Base-by-base conservation (phyloP, 2,113 vertebrate species). In the Loxodonta africana region DNA sequence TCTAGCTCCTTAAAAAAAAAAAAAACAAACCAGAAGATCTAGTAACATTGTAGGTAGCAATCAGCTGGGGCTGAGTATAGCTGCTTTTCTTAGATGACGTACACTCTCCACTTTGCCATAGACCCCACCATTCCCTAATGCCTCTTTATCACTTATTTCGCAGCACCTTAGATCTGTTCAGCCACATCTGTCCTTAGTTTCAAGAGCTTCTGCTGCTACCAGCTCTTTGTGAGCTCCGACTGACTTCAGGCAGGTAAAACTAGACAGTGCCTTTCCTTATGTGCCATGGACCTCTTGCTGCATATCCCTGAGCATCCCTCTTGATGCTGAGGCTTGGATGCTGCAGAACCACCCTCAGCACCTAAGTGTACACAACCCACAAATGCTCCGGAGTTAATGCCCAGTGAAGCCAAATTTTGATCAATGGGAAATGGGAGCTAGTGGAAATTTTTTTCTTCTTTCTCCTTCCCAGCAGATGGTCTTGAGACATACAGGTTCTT, bases 401-500 rank as follows among this genome's bases (percentile, higher is more conserved):
- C 85, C 53, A 76, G 86, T 2, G 25, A 94, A 80, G 74, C 74
- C 63, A 80, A 95, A 83, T 76, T 91, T 76, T 91, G 97, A 97
- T 96, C 90, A 83, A 46, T 60, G 83, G 94, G 83, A 81, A 87
- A 76, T 41, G 48, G 96, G 69, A 83, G 94, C 86, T 44, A 46
- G 83, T 91, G 83, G 95, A 83, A 98, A 90, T 41, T 88, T 71
- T 83, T 88, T 92, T 74, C 65, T 4, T 83, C 63, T 76, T 44
- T 25, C 88, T 77, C 69, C 84, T 67, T 95, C 87, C 63, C n/a
- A 48, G 83, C 44, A 88, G 95, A 93, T 69, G 67, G 80, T 90
- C 86, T 93, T 0, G 53, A 96, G 94, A 94, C 60, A 83, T 37
- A 90, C 48, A 30, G 94, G 80, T 95, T 94, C 93, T 95, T 82